phyloP scores from a whole-genome alignment of 1,140 invertebrate species.

The Sipha flava region DNA sequence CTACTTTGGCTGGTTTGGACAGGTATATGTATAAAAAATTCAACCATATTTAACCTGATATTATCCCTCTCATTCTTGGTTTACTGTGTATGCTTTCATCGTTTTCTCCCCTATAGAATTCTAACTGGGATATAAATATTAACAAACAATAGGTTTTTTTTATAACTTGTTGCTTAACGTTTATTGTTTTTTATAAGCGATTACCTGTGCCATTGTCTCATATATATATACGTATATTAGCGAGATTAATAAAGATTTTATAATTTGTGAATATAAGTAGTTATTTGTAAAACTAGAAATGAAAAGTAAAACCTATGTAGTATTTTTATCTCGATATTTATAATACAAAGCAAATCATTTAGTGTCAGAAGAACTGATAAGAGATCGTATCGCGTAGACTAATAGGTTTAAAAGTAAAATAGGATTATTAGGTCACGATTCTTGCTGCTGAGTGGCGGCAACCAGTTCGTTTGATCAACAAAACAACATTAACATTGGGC shows the following conservation, averaged over 20 bases:
- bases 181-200: neutral
- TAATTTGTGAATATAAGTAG: neutral
- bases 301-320: neutral
- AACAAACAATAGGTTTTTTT: constrained; percentile 13
- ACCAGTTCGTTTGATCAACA: constrained; percentile 20
- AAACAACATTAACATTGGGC: constrained; percentile 19
- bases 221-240: neutral
- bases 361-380: neutral
- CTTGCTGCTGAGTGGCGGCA: neutral
- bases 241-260: too few species aligned
- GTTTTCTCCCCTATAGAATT: neutral
- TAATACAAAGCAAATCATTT: too few species aligned
- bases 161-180: neutral
- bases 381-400: neutral
- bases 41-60: neutral
- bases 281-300: neutral
- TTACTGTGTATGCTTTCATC: neutral
- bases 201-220: neutral
- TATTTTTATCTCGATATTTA: neutral
- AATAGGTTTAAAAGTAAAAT: neutral
- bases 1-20: neutral
- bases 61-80: neutral
- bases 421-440: constrained; percentile 28
- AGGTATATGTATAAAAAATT: neutral
- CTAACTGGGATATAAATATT: neutral